These are phyloP conservation scores for Chelonoidis abingdonii DNA, from an alignment of 2,113 vertebrate genomes.

Conservation along the genomic window DNA sequence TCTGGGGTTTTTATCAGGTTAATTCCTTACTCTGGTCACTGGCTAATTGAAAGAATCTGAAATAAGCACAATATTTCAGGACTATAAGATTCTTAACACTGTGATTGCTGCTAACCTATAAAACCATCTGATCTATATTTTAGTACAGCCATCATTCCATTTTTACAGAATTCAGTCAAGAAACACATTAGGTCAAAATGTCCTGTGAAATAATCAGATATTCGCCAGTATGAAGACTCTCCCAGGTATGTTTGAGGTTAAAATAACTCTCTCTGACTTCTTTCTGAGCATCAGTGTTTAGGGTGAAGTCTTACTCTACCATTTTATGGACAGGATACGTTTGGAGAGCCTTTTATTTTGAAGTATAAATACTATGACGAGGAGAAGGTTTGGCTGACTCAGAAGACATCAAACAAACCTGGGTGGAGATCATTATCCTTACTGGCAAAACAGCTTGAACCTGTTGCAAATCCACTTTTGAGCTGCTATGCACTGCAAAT, in stretches of 20 bases:
- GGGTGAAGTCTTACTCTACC: neutral
- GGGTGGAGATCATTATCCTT: neutral
- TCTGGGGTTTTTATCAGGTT: neutral
- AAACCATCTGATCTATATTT: neutral
- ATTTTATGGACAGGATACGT: constrained; percentile 19
- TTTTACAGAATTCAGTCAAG: neutral
- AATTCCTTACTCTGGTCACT: neutral
- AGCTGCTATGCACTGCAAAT: neutral
- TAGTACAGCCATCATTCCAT: neutral
- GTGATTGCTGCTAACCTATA: neutral
- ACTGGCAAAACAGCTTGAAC: neutral
- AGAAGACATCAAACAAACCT: neutral
- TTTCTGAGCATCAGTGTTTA: constrained; percentile 34
- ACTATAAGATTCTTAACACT: neutral
- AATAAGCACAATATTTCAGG: neutral
- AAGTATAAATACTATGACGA: constrained; percentile 28
- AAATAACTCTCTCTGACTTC: constrained; percentile 4
- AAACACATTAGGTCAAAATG: neutral
- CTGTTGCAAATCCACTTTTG: neutral
- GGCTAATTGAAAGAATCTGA: neutral
- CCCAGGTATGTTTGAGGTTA: neutral
- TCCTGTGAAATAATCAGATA: accelerated
- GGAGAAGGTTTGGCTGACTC: neutral
- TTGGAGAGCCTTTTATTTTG: constrained; percentile 3
- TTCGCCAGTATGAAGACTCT: neutral